Base-by-base conservation (phyloP, 2,113 vertebrate species). In the Piaya cayana region DNA sequence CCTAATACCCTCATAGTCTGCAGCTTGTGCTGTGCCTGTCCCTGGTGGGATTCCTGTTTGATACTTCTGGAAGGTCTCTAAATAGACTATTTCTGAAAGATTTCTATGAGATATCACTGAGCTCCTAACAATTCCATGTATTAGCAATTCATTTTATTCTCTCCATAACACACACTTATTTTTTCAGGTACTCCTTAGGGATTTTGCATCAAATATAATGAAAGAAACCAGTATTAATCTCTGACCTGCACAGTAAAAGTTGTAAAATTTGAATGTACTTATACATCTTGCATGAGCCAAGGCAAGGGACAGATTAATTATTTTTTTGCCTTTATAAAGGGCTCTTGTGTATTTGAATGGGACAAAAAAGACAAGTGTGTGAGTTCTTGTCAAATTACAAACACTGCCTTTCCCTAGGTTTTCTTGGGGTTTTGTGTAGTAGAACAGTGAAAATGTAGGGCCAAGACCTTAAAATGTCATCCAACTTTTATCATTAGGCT, bases 121-220 rank as follows among this genome's bases (percentile, higher is more conserved):
- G 86, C 71, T 86, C 78, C 69, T 92, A 36, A 82, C 49, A 94
- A 55, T 91, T 95, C 63, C 47, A 26, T 22, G 6, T 80, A 92
- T 97, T 96, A 94, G 91, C 77, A 92, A 89, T 85, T 95, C 59
- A 91, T 97, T 94, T 92, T 74, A 25, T 91, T 96, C 90, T 86
- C 60, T 78, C 64, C 84, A 37, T 75, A 56, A 32, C 14, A 2
- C 26, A 55, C 36, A 21, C n/a, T 21, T 77, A 68, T 85, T 91
- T 94, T 97, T 84, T 83, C 68, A 92, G 92, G 64, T 94, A 74
- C 29, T 86, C 95, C 86, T 43, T 85, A 47, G 78, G 89, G 91
- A 93, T 80, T 93, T 92, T 87, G 67, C 50, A 82, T 94, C 84
- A 91, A 87, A 79, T 74, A 55, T 82, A 87, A 89, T 74, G 94